Conservation (phyloP, 2,888 invertebrate species). For the Oscheius sp. region DNA sequence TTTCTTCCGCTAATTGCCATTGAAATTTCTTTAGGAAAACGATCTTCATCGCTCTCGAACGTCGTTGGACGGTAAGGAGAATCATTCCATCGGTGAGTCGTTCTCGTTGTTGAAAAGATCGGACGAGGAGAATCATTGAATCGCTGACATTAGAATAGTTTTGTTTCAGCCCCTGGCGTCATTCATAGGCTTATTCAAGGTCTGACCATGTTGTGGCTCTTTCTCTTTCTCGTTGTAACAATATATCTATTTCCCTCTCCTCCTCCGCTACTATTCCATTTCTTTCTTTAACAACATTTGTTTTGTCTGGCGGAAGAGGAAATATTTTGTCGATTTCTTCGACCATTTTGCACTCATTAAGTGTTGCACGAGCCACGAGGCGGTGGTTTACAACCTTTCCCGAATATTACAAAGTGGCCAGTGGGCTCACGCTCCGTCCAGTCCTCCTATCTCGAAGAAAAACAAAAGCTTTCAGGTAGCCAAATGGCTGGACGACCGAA, state of each 20-base stretch:
- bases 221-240: background rate
- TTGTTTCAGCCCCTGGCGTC: background rate
- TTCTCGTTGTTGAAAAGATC: background rate
- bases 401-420: conserved; percentile 17
- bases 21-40: conserved; percentile 31
- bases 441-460: background rate
- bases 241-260: background rate
- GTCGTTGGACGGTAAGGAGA: conserved; percentile 43
- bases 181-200: background rate
- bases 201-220: background rate
- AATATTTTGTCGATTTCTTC: background rate
- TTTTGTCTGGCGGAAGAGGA: too few species aligned
- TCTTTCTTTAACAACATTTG: conserved; percentile 14
- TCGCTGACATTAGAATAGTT: background rate
- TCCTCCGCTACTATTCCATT: background rate
- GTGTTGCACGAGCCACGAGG: conserved; percentile 7
- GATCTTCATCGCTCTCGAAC: conserved; percentile 45
- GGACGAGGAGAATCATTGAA: background rate
- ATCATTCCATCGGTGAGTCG: conserved; percentile 13
- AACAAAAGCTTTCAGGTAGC: background rate
- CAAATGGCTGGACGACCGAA: conserved; percentile 52
- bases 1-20: background rate
- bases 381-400: conserved; percentile 19
- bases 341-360: background rate
- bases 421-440: background rate